These are phyloP conservation scores for Sterrhoptilus dennistouni DNA, from an alignment of 2,113 vertebrate genomes.

Conservation along the genomic window DNA sequence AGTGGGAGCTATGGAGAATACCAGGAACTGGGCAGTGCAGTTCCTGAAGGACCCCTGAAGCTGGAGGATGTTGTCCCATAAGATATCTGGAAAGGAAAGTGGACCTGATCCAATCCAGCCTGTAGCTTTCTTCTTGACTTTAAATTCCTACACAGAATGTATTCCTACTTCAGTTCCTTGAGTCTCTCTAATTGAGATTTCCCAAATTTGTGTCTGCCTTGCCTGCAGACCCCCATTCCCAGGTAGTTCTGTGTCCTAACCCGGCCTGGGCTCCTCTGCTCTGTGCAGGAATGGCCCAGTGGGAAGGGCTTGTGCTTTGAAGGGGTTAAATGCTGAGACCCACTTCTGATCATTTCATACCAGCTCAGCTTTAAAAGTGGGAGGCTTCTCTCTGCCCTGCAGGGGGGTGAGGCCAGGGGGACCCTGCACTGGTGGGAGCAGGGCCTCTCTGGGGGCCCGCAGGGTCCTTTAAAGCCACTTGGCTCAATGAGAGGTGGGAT, in stretches of 20 bases:
- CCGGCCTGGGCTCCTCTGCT: background rate
- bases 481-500: background rate
- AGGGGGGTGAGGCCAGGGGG: background rate
- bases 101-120: background rate
- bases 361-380: background rate
- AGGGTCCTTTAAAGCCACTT: background rate
- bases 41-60: background rate
- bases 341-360: background rate
- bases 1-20: background rate
- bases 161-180: background rate
- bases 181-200: background rate
- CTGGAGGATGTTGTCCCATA: background rate
- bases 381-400: background rate
- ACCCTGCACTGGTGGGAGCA: rapidly evolving
- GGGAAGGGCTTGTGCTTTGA: background rate
- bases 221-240: background rate
- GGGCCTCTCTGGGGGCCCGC: background rate
- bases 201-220: background rate
- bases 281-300: rapidly evolving
- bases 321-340: background rate
- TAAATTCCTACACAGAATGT: background rate
- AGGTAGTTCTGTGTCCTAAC: background rate
- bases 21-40: background rate
- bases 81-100: background rate
- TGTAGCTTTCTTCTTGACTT: background rate